These are phyloP conservation scores for Andrena trimmerana DNA, from an alignment of 2,888 invertebrate genomes.

Conservation along the genomic window DNA sequence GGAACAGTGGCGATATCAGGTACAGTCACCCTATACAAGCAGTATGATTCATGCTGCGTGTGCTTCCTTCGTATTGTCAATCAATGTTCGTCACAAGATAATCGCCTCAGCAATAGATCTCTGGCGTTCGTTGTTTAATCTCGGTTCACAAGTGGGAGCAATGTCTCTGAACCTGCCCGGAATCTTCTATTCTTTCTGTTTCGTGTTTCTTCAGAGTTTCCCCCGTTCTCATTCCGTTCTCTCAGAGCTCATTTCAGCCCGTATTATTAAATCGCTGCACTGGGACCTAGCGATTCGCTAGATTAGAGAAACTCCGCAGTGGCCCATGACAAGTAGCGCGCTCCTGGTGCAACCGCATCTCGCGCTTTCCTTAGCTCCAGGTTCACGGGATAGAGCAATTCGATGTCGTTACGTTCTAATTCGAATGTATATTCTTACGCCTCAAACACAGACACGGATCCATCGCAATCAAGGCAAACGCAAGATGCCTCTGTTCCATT, in stretches of 20 bases:
- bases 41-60: background rate
- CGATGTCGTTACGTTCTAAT: background rate
- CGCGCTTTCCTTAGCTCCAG: background rate
- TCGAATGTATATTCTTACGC: background rate
- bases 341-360: conserved; percentile 23
- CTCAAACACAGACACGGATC: background rate
- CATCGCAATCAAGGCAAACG: too few species aligned
- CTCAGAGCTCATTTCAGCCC: conserved; percentile 27
- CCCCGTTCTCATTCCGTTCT: background rate
- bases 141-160: background rate
- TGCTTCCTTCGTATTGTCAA: too few species aligned
- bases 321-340: conserved; percentile 18
- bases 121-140: background rate
- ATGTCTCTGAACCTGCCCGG: background rate
- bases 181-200: background rate
- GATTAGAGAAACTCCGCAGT: conserved; percentile 41
- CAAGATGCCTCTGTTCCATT: too few species aligned
- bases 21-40: background rate
- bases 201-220: conserved; percentile 8
- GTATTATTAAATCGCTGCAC: conserved; percentile 38
- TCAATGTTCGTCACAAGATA: too few species aligned
- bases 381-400: background rate
- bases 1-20: too few species aligned
- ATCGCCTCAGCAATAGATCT: too few species aligned
- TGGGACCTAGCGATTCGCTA: conserved; percentile 40